Percentiles rank a stretch among this genome's conserved stretches.
phyloP scores from a whole-genome alignment of 2,113 vertebrate genomes.

The Melanerpes formicivorus region DNA sequence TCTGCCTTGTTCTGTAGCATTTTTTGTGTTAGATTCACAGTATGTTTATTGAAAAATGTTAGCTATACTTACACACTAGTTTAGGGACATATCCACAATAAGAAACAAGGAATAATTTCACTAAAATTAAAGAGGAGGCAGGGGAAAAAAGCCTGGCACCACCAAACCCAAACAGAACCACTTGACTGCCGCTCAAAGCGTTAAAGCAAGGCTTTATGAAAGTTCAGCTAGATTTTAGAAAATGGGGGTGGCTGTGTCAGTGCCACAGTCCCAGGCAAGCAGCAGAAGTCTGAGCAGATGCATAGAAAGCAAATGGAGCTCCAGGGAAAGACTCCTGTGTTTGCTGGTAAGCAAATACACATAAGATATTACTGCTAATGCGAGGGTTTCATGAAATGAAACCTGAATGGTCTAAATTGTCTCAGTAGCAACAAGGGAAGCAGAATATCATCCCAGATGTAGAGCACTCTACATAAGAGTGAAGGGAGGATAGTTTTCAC shows the following conservation, averaged over 20 bases:
- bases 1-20: background rate
- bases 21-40: background rate
- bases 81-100: background rate
- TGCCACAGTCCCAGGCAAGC: background rate
- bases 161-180: background rate
- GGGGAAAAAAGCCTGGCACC: fast-evolving
- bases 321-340: background rate
- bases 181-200: background rate
- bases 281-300: background rate
- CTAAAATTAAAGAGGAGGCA: background rate
- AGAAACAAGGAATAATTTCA: background rate
- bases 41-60: background rate
- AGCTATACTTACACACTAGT: background rate
- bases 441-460: background rate
- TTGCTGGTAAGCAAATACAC: background rate
- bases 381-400: background rate
- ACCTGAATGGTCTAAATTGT: background rate
- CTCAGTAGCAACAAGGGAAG: background rate
- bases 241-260: background rate
- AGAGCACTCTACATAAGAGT: background rate
- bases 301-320: background rate
- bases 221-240: background rate
- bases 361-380: background rate
- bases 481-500: fast-evolving
- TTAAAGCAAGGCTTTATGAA: background rate